Base-by-base conservation (phyloP, 2,888 invertebrate species). In the Xylota sylvarum region DNA sequence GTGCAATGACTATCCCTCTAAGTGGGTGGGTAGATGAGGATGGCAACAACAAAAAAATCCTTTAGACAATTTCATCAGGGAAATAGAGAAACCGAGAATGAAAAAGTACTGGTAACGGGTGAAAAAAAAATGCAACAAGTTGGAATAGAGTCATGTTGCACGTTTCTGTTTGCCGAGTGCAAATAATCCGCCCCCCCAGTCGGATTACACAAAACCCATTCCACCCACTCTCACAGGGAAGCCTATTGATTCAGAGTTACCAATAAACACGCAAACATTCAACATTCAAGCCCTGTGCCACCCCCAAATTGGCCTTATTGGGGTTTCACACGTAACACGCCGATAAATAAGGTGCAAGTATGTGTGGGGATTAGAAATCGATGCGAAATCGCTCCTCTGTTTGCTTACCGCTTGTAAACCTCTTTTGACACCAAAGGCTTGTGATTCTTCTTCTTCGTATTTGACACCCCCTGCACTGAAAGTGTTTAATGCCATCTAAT, bases 401-500 rank as follows among this genome's bases (percentile, higher is more conserved):
- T 64, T 70, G 40, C 17, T 48, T 43, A 62, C 19, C 55, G 32
- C 43, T 74, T 10, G 46, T 60, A 37, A 84, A 55, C 79, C 52
- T 48, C 79, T 74, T 69, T 62, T 65, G 70, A 80, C 74, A 80
- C 73, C 62, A 55, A 62, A 14, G 52, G 27, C 62, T 35, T 37
- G 0, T 19, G 52, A 69, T 32, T 30, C 30, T 55, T 46, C 27
- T 58, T 40, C 30, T 35, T 35, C 27, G 14, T 30, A 37, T n/a
- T 14, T 55, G 60, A 55, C 73, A 69, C 69, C 62, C 50, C 19
- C 37, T 46, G n/a, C 55, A 6, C n/a, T 37, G 60, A 65, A 77
- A 72, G 82, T 85, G 86, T 74, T 86, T 67, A 86, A 77, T 67
- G 77, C 82, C 73, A 73, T 56, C 82, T 86, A 73, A 86, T 86